Conservation (phyloP, 2,113 vertebrate genomes). For the Sceloporus tristichus region DNA sequence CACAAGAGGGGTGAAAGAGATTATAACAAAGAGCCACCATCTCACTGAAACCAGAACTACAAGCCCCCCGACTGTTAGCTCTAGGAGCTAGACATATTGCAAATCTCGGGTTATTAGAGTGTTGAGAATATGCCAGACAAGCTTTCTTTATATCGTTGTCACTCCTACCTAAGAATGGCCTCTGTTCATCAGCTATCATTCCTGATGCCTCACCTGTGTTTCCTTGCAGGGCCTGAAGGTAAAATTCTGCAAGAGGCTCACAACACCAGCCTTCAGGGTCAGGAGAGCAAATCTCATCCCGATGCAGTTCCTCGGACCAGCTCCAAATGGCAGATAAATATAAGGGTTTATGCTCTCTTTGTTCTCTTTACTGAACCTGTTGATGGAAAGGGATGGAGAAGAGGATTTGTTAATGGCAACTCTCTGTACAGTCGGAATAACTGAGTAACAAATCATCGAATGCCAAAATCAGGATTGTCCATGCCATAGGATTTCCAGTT, state of each 20-base stretch:
- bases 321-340: constrained; percentile 84
- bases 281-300: constrained; percentile 87
- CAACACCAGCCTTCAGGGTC: constrained; percentile 78
- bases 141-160: background rate
- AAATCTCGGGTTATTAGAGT: background rate
- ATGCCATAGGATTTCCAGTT: too few species aligned
- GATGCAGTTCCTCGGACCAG: constrained; percentile 87
- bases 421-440: background rate
- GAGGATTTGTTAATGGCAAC: background rate
- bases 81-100: fast-evolving
- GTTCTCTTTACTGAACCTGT: constrained; percentile 87
- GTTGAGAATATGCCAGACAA: background rate
- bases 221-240: constrained; percentile 83
- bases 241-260: constrained; percentile 80
- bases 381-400: background rate
- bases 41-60: too few species aligned
- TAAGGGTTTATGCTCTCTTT: constrained; percentile 76
- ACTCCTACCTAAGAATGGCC: background rate
- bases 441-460: background rate
- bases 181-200: background rate
- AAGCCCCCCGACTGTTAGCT: too few species aligned
- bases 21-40: background rate
- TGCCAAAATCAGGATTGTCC: too few species aligned
- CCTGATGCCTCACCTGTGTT: constrained; percentile 79
- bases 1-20: constrained; percentile 14